Conservation (phyloP, 2,888 invertebrate species). For the Agonopterix alstromeriana region DNA sequence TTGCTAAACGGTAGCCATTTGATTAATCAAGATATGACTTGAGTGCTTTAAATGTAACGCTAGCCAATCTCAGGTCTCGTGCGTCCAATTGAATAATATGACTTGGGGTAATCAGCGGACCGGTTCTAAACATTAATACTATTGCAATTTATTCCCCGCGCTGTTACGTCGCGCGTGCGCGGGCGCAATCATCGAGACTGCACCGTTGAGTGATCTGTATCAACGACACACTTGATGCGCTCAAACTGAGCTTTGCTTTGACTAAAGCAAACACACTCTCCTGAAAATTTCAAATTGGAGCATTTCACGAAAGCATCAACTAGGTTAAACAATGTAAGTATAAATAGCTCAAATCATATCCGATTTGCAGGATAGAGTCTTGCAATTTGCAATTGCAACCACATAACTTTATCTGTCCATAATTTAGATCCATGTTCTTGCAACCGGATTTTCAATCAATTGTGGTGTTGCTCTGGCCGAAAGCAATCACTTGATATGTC, state of each 20-base stretch:
- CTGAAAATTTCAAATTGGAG: too few species aligned
- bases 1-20: not conserved
- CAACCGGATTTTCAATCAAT: too few species aligned
- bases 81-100: slow-evolving; percentile 44
- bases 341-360: too few species aligned
- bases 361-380: too few species aligned
- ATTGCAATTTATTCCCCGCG: slow-evolving; percentile 56
- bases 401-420: too few species aligned
- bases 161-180: slow-evolving; percentile 44
- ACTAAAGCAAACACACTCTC: too few species aligned
- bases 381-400: too few species aligned
- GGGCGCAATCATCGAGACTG: slow-evolving; percentile 48
- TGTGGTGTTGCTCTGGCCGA: too few species aligned
- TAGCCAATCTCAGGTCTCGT: slow-evolving; percentile 19
- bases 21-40: not conserved
- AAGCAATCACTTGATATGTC: too few species aligned
- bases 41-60: not conserved
- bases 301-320: too few species aligned
- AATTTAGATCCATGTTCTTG: too few species aligned
- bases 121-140: slow-evolving; percentile 53
- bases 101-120: slow-evolving; percentile 48
- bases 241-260: slow-evolving; percentile 2
- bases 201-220: slow-evolving; percentile 59
- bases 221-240: slow-evolving; percentile 43
- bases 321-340: too few species aligned